A percentile compares a stretch with the other conserved stretches of the same genome.
Conservation (phyloP, 2,797 vertebrate genomes). For the Acrossocheilus wenchowensis region DNA sequence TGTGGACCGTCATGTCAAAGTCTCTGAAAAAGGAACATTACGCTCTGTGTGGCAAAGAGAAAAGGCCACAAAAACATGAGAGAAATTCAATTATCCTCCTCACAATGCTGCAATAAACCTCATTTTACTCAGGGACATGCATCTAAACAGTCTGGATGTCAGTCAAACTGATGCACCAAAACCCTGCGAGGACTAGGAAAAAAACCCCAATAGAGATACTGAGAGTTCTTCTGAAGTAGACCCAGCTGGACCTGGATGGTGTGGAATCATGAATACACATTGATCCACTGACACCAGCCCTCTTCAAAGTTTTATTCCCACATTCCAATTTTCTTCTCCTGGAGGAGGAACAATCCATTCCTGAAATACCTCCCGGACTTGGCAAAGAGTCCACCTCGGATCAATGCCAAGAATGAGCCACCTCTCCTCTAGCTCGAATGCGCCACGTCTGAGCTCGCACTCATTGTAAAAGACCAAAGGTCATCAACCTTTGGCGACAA, state of each 20-base stretch:
- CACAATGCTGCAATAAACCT: constrained; percentile 35
- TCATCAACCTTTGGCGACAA: constrained; percentile 38
- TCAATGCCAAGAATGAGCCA: constrained; percentile 49
- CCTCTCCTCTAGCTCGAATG: constrained; percentile 34
- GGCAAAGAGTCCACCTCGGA: constrained; percentile 42
- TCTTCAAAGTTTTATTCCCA: constrained; percentile 45
- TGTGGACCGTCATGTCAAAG: background rate
- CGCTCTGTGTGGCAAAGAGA: constrained; percentile 18
- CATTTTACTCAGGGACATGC: constrained; percentile 23
- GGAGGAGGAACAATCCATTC: constrained; percentile 41
- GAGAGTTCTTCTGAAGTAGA: constrained; percentile 6
- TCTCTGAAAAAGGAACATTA: background rate
- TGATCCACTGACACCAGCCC: constrained; percentile 53
- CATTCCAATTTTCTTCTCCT: constrained; percentile 13
- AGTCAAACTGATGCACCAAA: constrained; percentile 2
- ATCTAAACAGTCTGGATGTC: constrained; percentile 40
- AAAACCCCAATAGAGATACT: constrained; percentile 32
- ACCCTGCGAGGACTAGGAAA: background rate
- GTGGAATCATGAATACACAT: constrained; percentile 52
- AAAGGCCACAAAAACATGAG: constrained; percentile 39
- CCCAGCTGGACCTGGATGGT: constrained; percentile 22
- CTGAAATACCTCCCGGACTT: constrained; percentile 50
- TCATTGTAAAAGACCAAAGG: constrained; percentile 49
- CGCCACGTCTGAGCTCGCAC: constrained; percentile 14
- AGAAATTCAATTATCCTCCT: constrained; percentile 50